A percentile compares a stretch with the other conserved stretches of the same genome.
Evolutionary conservation across 1,140 invertebrate species (phyloP).

Genomic region (Trachymyrmex septentrionalis): DNA sequence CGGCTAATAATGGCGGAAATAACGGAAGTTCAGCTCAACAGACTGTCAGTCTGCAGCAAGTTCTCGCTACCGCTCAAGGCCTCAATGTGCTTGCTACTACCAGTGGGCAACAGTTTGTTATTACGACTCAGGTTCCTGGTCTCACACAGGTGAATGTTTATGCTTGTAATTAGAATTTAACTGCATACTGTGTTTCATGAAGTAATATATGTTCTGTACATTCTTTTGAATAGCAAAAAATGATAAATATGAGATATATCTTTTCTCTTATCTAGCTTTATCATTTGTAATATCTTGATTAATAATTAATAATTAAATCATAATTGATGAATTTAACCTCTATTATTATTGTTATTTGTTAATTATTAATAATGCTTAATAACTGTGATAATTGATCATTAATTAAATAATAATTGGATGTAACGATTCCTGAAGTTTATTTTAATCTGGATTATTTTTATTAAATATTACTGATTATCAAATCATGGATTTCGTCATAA

Average conservation of each 20-base stretch:
- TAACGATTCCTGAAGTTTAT: background rate
- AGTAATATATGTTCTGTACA: slow-evolving; percentile 5
- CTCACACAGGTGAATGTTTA: slow-evolving; percentile 81
- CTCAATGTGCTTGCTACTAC: slow-evolving; percentile 85
- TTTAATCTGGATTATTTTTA: background rate
- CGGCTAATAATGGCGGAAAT: slow-evolving; percentile 83
- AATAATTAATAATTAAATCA: background rate
- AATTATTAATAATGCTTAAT: background rate
- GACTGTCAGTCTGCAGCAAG: slow-evolving; percentile 85
- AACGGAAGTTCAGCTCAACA: slow-evolving; percentile 82
- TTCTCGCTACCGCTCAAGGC: slow-evolving; percentile 84
- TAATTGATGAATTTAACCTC: background rate
- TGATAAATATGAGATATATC: slow-evolving; percentile 63
- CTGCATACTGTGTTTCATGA: background rate
- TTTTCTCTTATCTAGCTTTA: slow-evolving; percentile 6
- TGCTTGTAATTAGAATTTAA: background rate
- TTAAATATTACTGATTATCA: background rate
- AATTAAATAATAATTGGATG: background rate
- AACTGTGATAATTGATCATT: background rate
- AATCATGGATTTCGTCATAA: background rate
- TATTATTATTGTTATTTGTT: slow-evolving; percentile 28
- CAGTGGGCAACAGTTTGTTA: slow-evolving; percentile 86
- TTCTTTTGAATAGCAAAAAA: background rate
- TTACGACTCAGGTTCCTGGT: slow-evolving; percentile 85
- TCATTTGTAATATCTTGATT: slow-evolving; percentile 8